Base-by-base conservation (phyloP, 1,140 invertebrate species). In the Drosophila tristis region DNA sequence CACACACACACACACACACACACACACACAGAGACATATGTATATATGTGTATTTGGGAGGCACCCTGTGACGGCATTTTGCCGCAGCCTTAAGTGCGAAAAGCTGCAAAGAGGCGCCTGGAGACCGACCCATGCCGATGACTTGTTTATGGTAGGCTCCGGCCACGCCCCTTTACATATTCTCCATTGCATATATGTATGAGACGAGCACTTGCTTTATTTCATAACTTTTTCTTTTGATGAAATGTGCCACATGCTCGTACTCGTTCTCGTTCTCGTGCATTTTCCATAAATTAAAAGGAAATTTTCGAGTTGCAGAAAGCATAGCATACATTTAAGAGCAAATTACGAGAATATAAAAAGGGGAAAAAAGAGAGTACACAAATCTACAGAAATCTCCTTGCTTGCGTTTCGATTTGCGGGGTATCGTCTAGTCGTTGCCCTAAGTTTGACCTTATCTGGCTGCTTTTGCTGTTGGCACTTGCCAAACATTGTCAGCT, bases 401-500 rank as follows among this genome's bases (percentile, higher is more conserved):
- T n/a, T n/a, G n/a, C n/a, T n/a, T n/a, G n/a, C 11, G 13, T 13
- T 50, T 26, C 29, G 48, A 2, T 58, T 70, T 58, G 44, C 64
- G 56, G 53, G 50, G 65, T 71, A 70, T 70, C 67, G 43, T 15
- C 53, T 26, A 58, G 57, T 70, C 67, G 65, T 50, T 20, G 31
- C 4, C 64, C 49, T 50, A 16, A 67, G 20, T 45, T 26, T 44
- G 26, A 39, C 47, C 45, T 44, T 66, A 66, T 70, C 44, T 58
- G 13, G 26, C 7, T 11, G 64, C n/a, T 8, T 11, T 35, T 58
- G 45, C 26, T 62, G 56, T 57, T 67, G 55, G 63, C 74, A 49
- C 51, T 62, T 75, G 51, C 57, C 64, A 67, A 76, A 77, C 64
- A 76, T 61, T 77, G 74, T 76, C 79, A 82, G 79, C 65, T 82